These are phyloP conservation scores for Melanotaenia maccullochi DNA, from an alignment of 2,797 vertebrate species.

Conservation along the genomic window DNA sequence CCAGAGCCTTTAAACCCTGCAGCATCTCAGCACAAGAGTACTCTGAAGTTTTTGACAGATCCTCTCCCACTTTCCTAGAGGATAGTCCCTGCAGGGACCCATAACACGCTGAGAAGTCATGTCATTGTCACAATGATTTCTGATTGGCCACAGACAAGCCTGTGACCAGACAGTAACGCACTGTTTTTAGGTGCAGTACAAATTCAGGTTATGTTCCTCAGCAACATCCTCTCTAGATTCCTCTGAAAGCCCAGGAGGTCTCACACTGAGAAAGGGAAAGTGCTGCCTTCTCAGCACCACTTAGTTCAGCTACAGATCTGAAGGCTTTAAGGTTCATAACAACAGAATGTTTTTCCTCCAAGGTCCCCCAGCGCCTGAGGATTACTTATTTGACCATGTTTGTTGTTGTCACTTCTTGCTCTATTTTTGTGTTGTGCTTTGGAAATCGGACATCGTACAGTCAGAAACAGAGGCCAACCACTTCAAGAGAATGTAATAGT, in stretches of 20 bases:
- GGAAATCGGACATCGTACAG: conserved; percentile 4
- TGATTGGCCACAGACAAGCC: conserved; percentile 37
- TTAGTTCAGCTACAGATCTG: conserved; percentile 24
- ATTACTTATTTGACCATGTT: conserved; percentile 19
- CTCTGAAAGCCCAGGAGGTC: conserved; percentile 75
- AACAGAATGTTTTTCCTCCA: conserved; percentile 21
- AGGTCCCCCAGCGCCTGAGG: conserved; percentile 10
- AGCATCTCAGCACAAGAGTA: conserved; percentile 34
- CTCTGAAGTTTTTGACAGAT: conserved; percentile 42
- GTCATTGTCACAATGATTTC: conserved; percentile 59
- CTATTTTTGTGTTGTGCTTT: conserved; percentile 8
- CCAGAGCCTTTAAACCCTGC: conserved; percentile 25
- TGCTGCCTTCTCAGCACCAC: conserved; percentile 52
- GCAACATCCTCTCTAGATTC: conserved; percentile 80
- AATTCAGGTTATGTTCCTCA: conserved; percentile 43
- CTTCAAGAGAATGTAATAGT: conserved; percentile 19
- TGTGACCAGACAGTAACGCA: conserved; percentile 30
- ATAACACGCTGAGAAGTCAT: conserved; percentile 39
- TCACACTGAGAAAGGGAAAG: conserved; percentile 56
- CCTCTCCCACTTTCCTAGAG: conserved; percentile 22
- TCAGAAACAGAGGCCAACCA: conserved; percentile 1
- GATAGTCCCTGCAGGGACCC: conserved; percentile 45
- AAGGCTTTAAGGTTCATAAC: conserved; percentile 13
- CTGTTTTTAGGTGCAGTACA: conserved; percentile 26
- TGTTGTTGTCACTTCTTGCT: neutral